These are phyloP conservation scores for Phaonia tiefii DNA, from an alignment of 2,888 invertebrate genomes.

Conservation along the genomic window DNA sequence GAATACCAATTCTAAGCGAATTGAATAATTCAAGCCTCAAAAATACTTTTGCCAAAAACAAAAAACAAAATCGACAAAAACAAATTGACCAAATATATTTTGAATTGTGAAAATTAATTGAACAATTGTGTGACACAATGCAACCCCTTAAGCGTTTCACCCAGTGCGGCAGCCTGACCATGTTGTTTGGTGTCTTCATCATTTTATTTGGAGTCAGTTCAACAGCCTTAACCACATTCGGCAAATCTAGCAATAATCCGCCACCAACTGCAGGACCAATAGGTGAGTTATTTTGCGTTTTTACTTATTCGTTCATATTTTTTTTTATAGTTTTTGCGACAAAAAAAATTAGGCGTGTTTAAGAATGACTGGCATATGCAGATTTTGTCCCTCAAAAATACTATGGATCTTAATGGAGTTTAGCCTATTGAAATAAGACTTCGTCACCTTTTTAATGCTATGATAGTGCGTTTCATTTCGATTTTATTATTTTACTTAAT, in stretches of 20 bases:
- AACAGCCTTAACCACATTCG: constrained; percentile 86
- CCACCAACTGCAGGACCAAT: constrained; percentile 83
- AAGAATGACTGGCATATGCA: constrained; percentile 13
- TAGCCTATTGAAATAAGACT: too few relatives aligned
- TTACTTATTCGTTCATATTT: neutral
- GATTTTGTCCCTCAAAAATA: too few relatives aligned
- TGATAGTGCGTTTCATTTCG: too few relatives aligned
- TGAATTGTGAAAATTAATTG: neutral
- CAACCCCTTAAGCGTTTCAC: constrained; percentile 80
- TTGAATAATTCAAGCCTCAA: too few relatives aligned
- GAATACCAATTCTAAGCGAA: neutral
- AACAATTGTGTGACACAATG: constrained; percentile 71
- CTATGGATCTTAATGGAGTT: too few relatives aligned
- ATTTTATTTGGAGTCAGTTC: constrained; percentile 81
- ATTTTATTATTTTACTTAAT: too few relatives aligned
- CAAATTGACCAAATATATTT: too few relatives aligned
- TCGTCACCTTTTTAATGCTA: too few relatives aligned
- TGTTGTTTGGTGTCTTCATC: constrained; percentile 80
- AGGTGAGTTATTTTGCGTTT: constrained; percentile 80
- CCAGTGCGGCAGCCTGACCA: constrained; percentile 80
- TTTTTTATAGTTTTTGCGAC: neutral
- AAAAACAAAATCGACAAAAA: too few relatives aligned
- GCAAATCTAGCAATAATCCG: constrained; percentile 84
- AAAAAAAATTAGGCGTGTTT: constrained; percentile 35
- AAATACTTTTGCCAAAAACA: too few relatives aligned